Evolutionary conservation across 2,888 invertebrate genomes (phyloP).

Genomic region (Celastrina argiolus): DNA sequence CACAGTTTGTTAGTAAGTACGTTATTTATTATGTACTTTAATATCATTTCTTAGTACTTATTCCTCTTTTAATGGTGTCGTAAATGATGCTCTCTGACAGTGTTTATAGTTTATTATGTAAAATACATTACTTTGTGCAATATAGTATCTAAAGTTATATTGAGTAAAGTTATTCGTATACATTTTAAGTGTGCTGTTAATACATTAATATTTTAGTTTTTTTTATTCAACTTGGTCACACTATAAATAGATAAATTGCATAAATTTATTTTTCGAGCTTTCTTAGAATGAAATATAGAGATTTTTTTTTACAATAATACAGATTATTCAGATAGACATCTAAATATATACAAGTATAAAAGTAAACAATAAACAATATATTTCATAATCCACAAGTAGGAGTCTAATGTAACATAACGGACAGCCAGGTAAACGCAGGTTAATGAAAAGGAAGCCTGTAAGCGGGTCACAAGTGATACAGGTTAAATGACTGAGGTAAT

Average conservation of each 20-base stretch:
- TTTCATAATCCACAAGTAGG: neutral
- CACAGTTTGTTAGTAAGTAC: neutral
- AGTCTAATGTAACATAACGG: slow-evolving; percentile 5
- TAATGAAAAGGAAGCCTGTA: slow-evolving; percentile 57
- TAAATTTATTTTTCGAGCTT: neutral
- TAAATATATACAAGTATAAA: neutral
- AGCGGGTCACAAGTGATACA: slow-evolving; percentile 70
- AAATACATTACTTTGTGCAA: slow-evolving; percentile 5
- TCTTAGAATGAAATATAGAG: neutral
- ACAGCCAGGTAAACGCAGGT: slow-evolving; percentile 31
- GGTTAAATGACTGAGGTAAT: slow-evolving; percentile 73
- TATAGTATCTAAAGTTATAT: neutral
- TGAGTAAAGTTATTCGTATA: neutral
- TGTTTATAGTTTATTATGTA: slow-evolving; percentile 1
- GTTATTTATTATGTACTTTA: slow-evolving; percentile 6
- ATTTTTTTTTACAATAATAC: neutral
- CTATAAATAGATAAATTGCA: neutral
- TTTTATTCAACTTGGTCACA: neutral
- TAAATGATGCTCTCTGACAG: neutral
- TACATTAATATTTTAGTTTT: neutral
- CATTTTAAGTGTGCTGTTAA: neutral
- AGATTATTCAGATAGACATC: neutral
- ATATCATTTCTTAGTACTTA: slow-evolving; percentile 11
- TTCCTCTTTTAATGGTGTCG: slow-evolving; percentile 11
- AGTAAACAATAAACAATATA: neutral